Evolutionary conservation across 2,113 vertebrate species (phyloP).

Genomic region (Menura novaehollandiae): DNA sequence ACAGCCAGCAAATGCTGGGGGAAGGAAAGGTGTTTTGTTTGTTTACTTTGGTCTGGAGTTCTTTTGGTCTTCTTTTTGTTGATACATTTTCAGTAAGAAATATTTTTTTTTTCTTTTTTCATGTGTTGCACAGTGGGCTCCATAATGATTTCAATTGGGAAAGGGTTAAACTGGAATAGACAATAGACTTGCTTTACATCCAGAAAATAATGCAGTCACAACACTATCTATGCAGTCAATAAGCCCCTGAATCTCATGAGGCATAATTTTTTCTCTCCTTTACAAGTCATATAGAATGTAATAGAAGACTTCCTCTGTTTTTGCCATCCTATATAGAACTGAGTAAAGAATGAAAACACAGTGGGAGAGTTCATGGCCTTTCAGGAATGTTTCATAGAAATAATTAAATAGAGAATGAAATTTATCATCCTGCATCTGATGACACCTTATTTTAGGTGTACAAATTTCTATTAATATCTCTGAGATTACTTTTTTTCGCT

Average conservation of each 20-base stretch:
- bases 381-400: not conserved
- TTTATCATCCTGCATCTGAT: not conserved
- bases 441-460: not conserved
- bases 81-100: not conserved
- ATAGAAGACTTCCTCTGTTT: not conserved
- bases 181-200: not conserved
- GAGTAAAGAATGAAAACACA: not conserved
- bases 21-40: rapidly evolving
- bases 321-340: not conserved
- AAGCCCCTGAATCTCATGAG: not conserved
- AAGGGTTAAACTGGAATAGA: not conserved
- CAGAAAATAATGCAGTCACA: not conserved
- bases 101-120: not conserved
- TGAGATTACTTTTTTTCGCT: not conserved
- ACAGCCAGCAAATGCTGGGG: not conserved
- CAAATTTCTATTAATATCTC: not conserved
- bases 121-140: not conserved
- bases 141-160: not conserved
- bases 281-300: not conserved
- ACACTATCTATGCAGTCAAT: not conserved
- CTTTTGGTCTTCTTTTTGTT: not conserved
- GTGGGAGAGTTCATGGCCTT: not conserved
- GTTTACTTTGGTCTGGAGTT: not conserved
- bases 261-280: not conserved
- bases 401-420: not conserved